Evolutionary conservation across 1,140 invertebrate genomes (phyloP).

Genomic region (Cecropterus lyciades): DNA sequence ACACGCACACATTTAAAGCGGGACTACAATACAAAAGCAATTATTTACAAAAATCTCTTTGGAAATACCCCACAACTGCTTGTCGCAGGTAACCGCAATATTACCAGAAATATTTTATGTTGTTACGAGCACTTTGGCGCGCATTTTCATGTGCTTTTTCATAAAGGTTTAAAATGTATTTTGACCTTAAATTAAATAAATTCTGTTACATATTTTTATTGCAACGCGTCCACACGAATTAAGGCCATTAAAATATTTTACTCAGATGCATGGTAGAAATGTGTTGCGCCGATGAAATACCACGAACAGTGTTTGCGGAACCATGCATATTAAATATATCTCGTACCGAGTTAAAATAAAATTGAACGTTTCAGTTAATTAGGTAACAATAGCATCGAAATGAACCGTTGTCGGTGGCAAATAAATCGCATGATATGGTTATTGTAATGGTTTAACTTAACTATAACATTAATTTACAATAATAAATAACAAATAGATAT

Average conservation of each 20-base stretch:
- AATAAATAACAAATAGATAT: no score
- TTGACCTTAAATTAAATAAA: constrained; percentile 67
- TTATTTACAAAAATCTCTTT: constrained; percentile 78
- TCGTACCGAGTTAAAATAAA: constrained; percentile 29
- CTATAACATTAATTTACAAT: no score
- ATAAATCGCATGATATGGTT: no score
- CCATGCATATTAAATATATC: constrained; percentile 26
- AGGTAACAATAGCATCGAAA: constrained; percentile 16
- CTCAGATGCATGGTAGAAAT: constrained; percentile 39
- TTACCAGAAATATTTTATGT: constrained; percentile 77
- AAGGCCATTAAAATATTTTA: constrained; percentile 58
- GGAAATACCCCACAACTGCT: constrained; percentile 68
- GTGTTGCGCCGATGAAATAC: constrained; percentile 30
- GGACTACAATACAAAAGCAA: constrained; percentile 67
- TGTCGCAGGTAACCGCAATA: constrained; percentile 73
- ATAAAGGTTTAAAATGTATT: constrained; percentile 59
- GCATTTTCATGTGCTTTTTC: constrained; percentile 63
- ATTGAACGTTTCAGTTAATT: constrained; percentile 25
- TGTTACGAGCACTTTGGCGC: constrained; percentile 59
- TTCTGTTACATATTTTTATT: constrained; percentile 57
- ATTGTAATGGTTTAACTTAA: no score
- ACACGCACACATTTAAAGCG: constrained; percentile 58
- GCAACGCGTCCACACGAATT: constrained; percentile 53
- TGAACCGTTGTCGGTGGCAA: constrained; percentile 5
- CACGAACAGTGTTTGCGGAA: constrained; percentile 30